Conservation (phyloP, 2,797 vertebrate species). For the Sebastes flavidus region DNA sequence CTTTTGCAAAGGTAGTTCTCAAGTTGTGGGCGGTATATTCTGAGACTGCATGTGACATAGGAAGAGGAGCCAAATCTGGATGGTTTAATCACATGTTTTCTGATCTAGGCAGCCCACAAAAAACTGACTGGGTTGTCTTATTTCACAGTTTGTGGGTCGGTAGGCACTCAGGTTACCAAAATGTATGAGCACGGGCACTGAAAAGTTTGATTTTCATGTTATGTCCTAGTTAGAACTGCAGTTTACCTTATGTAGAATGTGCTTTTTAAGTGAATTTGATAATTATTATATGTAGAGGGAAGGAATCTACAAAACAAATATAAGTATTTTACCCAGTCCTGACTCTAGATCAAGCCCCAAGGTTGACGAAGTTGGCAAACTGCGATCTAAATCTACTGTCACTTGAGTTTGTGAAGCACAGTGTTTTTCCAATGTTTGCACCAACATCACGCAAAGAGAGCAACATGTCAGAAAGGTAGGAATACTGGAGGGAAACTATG, state of each 20-base stretch:
- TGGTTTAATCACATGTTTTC: too few relatives aligned
- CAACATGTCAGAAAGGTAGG: not conserved
- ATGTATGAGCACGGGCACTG: rapidly evolving
- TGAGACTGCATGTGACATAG: too few relatives aligned
- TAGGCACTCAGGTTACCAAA: too few relatives aligned
- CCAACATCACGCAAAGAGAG: not conserved
- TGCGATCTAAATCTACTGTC: slow-evolving; percentile 14
- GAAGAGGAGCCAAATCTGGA: too few relatives aligned
- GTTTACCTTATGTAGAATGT: not conserved
- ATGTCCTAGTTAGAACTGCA: not conserved
- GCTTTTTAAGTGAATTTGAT: not conserved
- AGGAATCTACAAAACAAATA: not conserved
- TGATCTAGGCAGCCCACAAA: too few relatives aligned
- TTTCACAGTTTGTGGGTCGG: too few relatives aligned
- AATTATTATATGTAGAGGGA: not conserved
- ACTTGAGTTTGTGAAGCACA: not conserved
- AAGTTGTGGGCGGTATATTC: too few relatives aligned
- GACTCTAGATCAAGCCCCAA: not conserved
- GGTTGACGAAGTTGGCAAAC: not conserved
- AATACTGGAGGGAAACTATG: not conserved
- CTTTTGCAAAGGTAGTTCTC: too few relatives aligned
- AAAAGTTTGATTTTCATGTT: too few relatives aligned
- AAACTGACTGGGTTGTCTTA: too few relatives aligned
- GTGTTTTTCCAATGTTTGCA: not conserved
- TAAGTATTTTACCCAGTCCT: not conserved